A percentile compares a stretch with the other conserved stretches of the same genome.
Conservation (phyloP, 2,113 vertebrate species). For the Butastur rufipennis region DNA sequence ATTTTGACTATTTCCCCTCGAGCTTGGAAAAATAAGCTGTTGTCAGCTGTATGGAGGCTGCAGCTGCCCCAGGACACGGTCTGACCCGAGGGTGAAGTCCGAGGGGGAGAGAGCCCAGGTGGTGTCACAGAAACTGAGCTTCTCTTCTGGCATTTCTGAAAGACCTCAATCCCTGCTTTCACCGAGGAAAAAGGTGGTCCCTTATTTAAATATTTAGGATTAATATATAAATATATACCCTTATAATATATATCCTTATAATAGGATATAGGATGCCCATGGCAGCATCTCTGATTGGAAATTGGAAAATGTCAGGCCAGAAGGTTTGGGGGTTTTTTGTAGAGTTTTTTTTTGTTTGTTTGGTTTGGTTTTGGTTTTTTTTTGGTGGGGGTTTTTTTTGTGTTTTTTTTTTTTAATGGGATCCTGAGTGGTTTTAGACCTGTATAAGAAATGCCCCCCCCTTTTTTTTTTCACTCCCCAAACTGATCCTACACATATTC, state of each 20-base stretch:
- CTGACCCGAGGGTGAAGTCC: neutral
- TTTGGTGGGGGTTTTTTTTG: too few species aligned
- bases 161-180: neutral
- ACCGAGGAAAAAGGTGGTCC: neutral
- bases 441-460: too few species aligned
- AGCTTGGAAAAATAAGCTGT: neutral
- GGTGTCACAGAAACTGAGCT: neutral
- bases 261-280: too few species aligned
- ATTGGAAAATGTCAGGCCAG: neutral
- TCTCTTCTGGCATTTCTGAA: neutral
- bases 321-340: neutral
- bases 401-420: neutral
- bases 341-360: too few species aligned
- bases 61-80: neutral
- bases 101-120: neutral
- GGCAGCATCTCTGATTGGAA: neutral
- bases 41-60: neutral
- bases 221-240: too few species aligned
- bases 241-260: too few species aligned
- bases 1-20: neutral
- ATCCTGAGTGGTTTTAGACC: too few species aligned
- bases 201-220: neutral
- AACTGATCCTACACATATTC: fast-evolving
- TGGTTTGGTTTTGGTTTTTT: too few species aligned
- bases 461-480: fast-evolving